phyloP scores from a whole-genome alignment of 2,797 vertebrate genomes.

The Phoebastria nigripes region DNA sequence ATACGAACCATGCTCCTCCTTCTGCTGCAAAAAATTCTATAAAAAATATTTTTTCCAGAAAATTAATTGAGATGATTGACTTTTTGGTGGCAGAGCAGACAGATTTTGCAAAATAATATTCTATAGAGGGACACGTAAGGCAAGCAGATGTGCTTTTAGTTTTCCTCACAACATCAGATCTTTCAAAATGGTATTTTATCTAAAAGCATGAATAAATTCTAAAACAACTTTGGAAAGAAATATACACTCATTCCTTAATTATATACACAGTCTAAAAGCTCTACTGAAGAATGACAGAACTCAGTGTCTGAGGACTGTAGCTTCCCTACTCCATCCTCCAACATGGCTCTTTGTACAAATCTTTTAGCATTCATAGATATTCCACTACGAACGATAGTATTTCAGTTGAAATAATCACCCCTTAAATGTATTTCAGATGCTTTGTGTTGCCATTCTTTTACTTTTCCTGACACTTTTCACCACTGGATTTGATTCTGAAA shows the following conservation, averaged over 20 bases:
- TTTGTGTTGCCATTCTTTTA: neutral
- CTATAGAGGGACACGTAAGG: neutral
- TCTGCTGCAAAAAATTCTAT: neutral
- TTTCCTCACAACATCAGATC: neutral
- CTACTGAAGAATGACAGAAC: neutral
- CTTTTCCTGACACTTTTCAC: neutral
- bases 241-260: neutral
- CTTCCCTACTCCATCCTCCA: neutral
- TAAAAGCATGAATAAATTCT: neutral
- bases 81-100: neutral
- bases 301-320: neutral
- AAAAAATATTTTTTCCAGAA: neutral
- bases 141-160: neutral
- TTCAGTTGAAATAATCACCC: neutral
- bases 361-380: neutral
- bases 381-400: neutral
- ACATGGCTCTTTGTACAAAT: neutral
- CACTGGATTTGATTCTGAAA: neutral
- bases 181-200: neutral
- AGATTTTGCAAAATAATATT: neutral
- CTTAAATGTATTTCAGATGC: neutral
- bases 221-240: neutral
- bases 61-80: neutral
- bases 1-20: accelerated
- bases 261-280: neutral